phyloP scores from a whole-genome alignment of 2,113 vertebrate species.

The Ariopsis seemanni region DNA sequence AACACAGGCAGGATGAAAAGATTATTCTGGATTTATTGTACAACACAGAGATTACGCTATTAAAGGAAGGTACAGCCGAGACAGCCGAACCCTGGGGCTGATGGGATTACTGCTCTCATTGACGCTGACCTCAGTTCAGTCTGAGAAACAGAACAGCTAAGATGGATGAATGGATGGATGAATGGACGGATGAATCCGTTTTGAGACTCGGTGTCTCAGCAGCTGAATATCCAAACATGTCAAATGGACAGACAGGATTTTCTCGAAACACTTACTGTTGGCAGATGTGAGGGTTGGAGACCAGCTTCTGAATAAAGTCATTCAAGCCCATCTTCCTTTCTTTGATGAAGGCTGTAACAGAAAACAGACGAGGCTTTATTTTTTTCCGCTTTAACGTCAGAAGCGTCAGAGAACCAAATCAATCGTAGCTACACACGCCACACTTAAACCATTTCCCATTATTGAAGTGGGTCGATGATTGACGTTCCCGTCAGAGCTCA shows the following conservation, averaged over 20 bases:
- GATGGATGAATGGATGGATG: not conserved
- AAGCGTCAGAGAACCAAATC: not conserved
- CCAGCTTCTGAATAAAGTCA: slow-evolving; percentile 80
- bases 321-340: slow-evolving; percentile 81
- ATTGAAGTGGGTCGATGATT: not conserved
- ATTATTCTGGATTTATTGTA: slow-evolving; percentile 60
- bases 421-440: not conserved
- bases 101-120: slow-evolving; percentile 55
- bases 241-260: not conserved
- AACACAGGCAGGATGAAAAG: slow-evolving; percentile 37
- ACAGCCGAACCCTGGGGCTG: slow-evolving; percentile 56
- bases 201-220: not conserved
- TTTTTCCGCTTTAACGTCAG: slow-evolving; percentile 21
- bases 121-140: slow-evolving; percentile 37
- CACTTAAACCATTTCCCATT: not conserved
- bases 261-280: slow-evolving; percentile 73
- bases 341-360: slow-evolving; percentile 77
- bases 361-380: not conserved
- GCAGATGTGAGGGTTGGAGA: slow-evolving; percentile 76
- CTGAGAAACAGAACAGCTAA: not conserved
- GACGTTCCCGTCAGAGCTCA: not conserved
- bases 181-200: not conserved
- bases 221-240: not conserved
- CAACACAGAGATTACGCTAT: slow-evolving; percentile 60
- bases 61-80: slow-evolving; percentile 61